Evolutionary conservation across 2,888 invertebrate species (phyloP).

Genomic region (Euzophera pinguis): DNA sequence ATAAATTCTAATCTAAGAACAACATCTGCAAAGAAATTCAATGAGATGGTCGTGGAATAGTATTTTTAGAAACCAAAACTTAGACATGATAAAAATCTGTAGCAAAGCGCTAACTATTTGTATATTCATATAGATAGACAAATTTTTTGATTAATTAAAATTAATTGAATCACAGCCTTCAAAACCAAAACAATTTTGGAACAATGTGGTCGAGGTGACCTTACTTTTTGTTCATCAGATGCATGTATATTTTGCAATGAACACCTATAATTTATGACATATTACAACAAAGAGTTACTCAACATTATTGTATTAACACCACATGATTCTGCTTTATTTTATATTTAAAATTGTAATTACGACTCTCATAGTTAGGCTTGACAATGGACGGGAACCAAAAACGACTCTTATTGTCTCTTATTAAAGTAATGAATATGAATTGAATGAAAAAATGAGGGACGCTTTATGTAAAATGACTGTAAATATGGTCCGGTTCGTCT

Average conservation of each 20-base stretch:
- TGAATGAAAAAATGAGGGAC: no score
- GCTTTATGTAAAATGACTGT: slow-evolving; percentile 51
- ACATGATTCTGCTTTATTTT: slow-evolving; percentile 61
- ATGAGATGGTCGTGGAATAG: no score
- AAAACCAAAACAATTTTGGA: neutral
- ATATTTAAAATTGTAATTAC: slow-evolving; percentile 67
- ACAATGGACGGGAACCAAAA: slow-evolving; percentile 71
- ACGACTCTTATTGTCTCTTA: slow-evolving; percentile 63
- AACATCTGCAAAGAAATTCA: no score
- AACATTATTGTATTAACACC: slow-evolving; percentile 70
- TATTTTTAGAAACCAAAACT: no score
- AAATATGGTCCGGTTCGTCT: slow-evolving; percentile 40
- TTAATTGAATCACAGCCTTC: no score
- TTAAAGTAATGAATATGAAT: slow-evolving; percentile 60
- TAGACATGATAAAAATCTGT: no score
- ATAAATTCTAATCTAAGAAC: neutral
- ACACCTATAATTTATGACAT: slow-evolving; percentile 24
- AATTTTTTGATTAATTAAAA: no score
- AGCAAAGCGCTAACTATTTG: no score
- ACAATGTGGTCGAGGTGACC: slow-evolving; percentile 36
- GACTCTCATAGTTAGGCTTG: slow-evolving; percentile 61
- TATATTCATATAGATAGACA: no score
- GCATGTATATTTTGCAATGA: slow-evolving; percentile 59
- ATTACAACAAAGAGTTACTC: slow-evolving; percentile 59
- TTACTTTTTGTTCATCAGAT: slow-evolving; percentile 47